Evolutionary conservation across 2,888 invertebrate genomes (phyloP), one percentile per base, ranked within the genome.

Genomic region (Ligdia adustata): DNA sequence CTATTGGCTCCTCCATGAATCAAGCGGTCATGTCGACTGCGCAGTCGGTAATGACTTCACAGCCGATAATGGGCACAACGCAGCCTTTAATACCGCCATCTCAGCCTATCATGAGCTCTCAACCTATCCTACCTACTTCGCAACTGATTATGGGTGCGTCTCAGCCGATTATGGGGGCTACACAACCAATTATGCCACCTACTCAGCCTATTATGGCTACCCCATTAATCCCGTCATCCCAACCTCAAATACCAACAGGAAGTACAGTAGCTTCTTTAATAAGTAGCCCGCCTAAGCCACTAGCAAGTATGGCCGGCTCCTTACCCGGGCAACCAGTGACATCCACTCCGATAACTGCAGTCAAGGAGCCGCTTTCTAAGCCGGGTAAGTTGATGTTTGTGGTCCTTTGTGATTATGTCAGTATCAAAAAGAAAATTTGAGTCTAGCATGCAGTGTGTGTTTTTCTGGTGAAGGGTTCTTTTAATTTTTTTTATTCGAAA

Each of bases 261-360:
- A 68, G 72, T 0, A 67, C 78, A 0, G 64, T 75, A 3, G 75
- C 71, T 0, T 81, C 81, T 0, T 24, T 83, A 44, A 55, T 79
- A 1, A 74, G 66, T 41, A 86, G 85, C 11, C 87, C 89, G 0
- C 82, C 85, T 0, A 72, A 80, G 16, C 58, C 71, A 0, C 34
- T 76, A 3, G 63, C 52, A 7, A 56, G 61, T 9, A 51, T 72
- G 0, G 72, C 70, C 0, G 67, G 73, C 56, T 57, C 73, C 29
- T 56, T 69, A 14, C 43, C 68, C 6, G 57, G 59, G 18, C 90
- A 87, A 41, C 87, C 89, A 0, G 67, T 90, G 0, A 89, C 90
- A 0, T 89, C 89, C 0, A 90, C 89, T 0, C 89, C 90, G 0
- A 78, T 90, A 0, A 78, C 81, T 0, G 76, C 82, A 0, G 55